These are phyloP conservation scores for Apostichopus parvimensis DNA, from an alignment of 35 echinoderm and acorn worm species.

Conservation along the genomic window DNA sequence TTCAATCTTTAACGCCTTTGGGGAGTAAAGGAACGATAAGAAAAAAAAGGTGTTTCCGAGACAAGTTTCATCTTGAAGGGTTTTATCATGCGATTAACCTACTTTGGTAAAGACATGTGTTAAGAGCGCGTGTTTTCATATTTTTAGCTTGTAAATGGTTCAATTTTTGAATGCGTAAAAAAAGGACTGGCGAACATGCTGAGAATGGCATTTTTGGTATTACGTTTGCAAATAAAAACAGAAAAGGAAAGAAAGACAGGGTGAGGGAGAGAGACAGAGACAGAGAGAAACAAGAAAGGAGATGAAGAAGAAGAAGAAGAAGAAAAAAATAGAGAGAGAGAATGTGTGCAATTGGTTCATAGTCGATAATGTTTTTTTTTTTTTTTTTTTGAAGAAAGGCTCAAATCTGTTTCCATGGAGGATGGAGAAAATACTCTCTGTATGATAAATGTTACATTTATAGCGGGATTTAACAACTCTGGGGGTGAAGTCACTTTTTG, in stretches of 20 bases:
- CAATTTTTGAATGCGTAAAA: background rate
- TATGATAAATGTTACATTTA: no score
- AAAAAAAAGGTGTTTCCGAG: slow-evolving; percentile 35
- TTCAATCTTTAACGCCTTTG: slow-evolving; percentile 34
- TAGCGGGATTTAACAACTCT: no score
- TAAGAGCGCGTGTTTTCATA: background rate
- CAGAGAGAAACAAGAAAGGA: no score
- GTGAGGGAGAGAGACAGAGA: background rate
- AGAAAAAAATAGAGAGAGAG: no score
- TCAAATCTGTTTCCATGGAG: no score
- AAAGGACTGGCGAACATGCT: background rate
- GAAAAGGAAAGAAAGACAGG: background rate
- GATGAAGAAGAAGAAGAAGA: background rate
- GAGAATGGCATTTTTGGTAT: background rate
- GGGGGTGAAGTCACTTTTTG: no score
- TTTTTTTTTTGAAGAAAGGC: no score
- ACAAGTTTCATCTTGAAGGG: slow-evolving; percentile 9
- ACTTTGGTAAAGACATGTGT: slow-evolving; percentile 5
- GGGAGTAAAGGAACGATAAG: background rate
- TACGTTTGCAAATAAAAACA: background rate
- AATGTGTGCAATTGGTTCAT: no score
- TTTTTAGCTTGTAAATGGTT: background rate
- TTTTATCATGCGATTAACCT: slow-evolving; percentile 35
- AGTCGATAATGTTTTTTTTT: no score
- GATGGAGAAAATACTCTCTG: no score